Percentiles rank a stretch among this genome's conserved stretches.
phyloP scores from a whole-genome alignment of 2,797 vertebrate species.

The Pseudochaenichthys georgianus region DNA sequence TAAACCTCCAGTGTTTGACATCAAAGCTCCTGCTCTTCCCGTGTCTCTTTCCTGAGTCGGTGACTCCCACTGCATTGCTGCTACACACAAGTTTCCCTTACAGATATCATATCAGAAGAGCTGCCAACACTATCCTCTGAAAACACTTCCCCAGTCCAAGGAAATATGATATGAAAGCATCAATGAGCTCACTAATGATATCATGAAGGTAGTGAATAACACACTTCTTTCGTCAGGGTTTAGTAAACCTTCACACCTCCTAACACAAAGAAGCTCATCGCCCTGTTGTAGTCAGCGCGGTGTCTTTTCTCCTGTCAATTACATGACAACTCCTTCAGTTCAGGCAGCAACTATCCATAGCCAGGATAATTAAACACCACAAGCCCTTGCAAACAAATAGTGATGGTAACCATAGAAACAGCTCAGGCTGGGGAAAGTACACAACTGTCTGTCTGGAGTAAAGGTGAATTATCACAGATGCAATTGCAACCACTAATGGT shows the following conservation, averaged over 20 bases:
- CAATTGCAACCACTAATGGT: neutral
- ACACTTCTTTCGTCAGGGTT: neutral
- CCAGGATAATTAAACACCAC: neutral
- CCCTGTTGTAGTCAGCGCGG: neutral
- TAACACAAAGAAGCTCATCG: neutral
- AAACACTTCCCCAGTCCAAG: neutral
- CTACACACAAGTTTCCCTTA: too few species aligned
- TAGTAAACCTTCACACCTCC: neutral
- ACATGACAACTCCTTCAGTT: slow-evolving; percentile 21
- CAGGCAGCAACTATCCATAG: slow-evolving; percentile 31
- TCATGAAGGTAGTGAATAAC: neutral
- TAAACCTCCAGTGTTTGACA: too few species aligned
- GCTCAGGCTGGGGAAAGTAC: slow-evolving; percentile 25
- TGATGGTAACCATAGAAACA: slow-evolving; percentile 51
- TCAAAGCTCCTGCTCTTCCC: too few species aligned
- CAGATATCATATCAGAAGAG: neutral
- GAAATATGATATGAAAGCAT: neutral
- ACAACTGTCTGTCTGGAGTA: neutral
- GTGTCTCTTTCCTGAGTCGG: too few species aligned
- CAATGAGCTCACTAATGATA: neutral
- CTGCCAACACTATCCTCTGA: neutral
- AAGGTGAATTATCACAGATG: neutral
- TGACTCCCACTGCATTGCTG: too few species aligned
- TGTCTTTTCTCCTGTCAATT: slow-evolving; percentile 10
- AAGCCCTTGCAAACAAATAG: slow-evolving; percentile 25